Evolutionary conservation across 2,888 invertebrate genomes (phyloP), one percentile per base, ranked within the genome.

Genomic region (Hipparchia semele): DNA sequence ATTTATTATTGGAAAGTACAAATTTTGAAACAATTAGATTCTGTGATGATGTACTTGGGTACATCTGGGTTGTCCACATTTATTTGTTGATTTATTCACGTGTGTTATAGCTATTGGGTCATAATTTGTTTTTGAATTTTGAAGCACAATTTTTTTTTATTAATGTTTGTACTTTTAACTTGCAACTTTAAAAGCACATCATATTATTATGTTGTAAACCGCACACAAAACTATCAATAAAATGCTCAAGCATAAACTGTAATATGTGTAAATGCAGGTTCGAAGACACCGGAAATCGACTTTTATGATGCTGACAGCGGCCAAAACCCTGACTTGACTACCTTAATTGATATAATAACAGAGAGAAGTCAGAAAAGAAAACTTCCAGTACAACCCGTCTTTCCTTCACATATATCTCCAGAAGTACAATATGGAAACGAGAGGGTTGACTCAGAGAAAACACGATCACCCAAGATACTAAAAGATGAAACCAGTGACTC

Each of bases 381-480:
- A 77, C 78, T 87, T 58, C 90, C 90, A 8, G 79, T 88, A 66
- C 83, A 86, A 59, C 94, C 94, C 13, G 86, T 94, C 9, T 94
- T 89, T 77, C 94, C 94, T 6, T 84, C 85, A 54, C 90, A 92
- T 75, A 84, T 94, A 33, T 83, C 89, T 45, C 94, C 92, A n/a
- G 94, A 94, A 82, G 93, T 94, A 1, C 94, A 94, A 81, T 94
- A 94, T 74, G 94, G 94, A 33, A 94, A 94, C 76, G 94, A 94
- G 77, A 90, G 88, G 80, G 90, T 89, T 46, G 94, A 94, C 74
- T 76, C 84, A 6, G 89, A 90, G 13, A 91, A 87, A 65, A 75
- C 83, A 23, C 87, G 94, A 77, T 81, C 84, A 9, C 83, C 92
- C 2, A 93, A 92, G 81, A 69, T 82, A 49, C 70, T 90, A 10